These are phyloP conservation scores for Hippopotamus amphibius DNA, from an alignment of 2,113 vertebrate species.

Conservation along the genomic window DNA sequence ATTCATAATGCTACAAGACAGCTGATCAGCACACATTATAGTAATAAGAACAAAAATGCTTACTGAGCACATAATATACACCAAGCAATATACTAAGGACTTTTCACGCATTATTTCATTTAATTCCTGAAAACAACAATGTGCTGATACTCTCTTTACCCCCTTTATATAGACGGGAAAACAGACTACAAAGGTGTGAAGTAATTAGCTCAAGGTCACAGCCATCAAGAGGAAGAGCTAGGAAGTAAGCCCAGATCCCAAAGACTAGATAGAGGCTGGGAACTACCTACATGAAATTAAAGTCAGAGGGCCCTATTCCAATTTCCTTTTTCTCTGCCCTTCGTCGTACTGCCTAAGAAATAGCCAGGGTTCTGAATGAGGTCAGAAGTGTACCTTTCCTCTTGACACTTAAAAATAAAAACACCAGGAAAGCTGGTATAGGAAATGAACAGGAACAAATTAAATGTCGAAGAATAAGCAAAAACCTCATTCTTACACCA, in stretches of 20 bases:
- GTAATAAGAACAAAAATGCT: not conserved
- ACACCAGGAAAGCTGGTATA: not conserved
- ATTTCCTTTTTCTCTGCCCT: not conserved
- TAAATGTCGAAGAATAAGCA: not conserved
- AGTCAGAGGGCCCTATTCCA: not conserved
- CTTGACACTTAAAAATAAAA: conserved; percentile 37
- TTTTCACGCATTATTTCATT: conserved; percentile 12
- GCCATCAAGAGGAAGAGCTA: not conserved
- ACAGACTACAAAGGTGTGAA: not conserved
- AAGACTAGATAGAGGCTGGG: not conserved
- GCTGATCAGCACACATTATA: not conserved
- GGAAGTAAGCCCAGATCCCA: not conserved
- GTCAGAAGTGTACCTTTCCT: not conserved
- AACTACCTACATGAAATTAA: not conserved
- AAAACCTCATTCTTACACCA: not conserved
- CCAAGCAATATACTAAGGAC: not conserved
- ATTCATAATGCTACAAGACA: not conserved
- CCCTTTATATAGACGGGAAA: not conserved
- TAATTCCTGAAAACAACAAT: not conserved
- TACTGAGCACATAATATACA: not conserved
- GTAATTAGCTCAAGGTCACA: not conserved
- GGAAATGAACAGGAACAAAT: conserved; percentile 54
- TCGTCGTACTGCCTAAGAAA: not conserved
- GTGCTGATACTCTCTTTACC: not conserved
- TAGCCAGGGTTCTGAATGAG: not conserved